Evolutionary conservation across 2,797 vertebrate genomes (phyloP).

Genomic region (Rhinoraja longicauda): DNA sequence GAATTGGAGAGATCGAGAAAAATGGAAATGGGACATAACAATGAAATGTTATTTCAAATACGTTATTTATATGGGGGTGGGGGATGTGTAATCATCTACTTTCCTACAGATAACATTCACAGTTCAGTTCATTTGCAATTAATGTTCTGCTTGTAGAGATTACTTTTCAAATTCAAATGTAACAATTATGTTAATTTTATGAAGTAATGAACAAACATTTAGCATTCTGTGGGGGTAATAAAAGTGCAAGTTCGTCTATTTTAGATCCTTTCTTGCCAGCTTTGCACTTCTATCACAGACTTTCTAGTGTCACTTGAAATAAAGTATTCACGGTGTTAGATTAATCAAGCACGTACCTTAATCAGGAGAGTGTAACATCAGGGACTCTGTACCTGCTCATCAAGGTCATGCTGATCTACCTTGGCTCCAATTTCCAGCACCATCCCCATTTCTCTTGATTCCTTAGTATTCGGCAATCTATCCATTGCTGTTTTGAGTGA

Average conservation of each 20-base stretch:
- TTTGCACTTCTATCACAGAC: not conserved
- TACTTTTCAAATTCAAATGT: not conserved
- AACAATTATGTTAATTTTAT: not conserved
- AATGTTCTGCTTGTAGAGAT: not conserved
- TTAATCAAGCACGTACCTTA: not conserved
- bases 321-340: not conserved
- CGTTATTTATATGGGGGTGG: no score
- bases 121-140: slow-evolving; percentile 1
- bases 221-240: not conserved
- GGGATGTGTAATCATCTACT: not conserved
- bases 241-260: not conserved
- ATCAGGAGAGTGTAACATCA: not conserved
- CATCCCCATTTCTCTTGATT: no score
- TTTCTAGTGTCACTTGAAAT: not conserved
- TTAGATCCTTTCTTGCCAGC: not conserved
- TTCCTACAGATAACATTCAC: not conserved
- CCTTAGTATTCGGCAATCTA: no score
- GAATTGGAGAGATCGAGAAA: no score
- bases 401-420: no score
- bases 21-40: no score
- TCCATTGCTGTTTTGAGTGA: no score
- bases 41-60: no score
- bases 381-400: no score
- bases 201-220: not conserved
- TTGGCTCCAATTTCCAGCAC: no score